These are phyloP conservation scores for Melanotaenia duboulayi DNA, from an alignment of 2,113 vertebrate genomes.

Conservation along the genomic window DNA sequence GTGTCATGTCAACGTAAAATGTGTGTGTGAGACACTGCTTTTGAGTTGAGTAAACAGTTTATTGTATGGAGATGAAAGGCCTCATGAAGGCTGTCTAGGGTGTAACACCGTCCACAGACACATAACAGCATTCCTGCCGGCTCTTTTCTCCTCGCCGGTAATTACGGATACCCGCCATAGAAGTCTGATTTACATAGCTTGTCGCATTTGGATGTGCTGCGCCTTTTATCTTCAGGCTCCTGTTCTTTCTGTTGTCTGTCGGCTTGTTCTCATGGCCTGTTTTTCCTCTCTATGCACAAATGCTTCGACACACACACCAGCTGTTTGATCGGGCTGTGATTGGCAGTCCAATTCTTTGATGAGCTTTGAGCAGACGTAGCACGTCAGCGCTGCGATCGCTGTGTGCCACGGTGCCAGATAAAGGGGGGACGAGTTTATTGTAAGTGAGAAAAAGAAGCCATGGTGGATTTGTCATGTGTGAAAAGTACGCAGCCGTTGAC, in stretches of 20 bases:
- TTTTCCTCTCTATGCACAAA: slow-evolving; percentile 6
- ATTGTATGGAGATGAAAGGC: slow-evolving; percentile 65
- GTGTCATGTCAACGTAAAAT: slow-evolving; percentile 28
- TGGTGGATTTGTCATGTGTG: slow-evolving; percentile 22
- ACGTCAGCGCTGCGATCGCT: slow-evolving; percentile 12
- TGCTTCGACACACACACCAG: slow-evolving; percentile 12
- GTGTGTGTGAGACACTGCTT: slow-evolving; percentile 31
- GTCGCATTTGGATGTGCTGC: slow-evolving; percentile 37
- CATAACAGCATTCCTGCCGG: slow-evolving; percentile 11
- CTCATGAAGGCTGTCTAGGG: slow-evolving; percentile 17
- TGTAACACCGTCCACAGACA: slow-evolving; percentile 30
- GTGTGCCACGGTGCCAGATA: slow-evolving; percentile 11
- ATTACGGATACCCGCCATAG: slow-evolving; percentile 28
- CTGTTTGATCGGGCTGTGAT: slow-evolving; percentile 63
- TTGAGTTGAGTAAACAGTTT: slow-evolving; percentile 64
- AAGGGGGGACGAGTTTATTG: slow-evolving; percentile 22
- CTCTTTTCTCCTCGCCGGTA: slow-evolving; percentile 23
- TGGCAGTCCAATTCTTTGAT: slow-evolving; percentile 52
- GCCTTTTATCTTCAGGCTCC: slow-evolving; percentile 60
- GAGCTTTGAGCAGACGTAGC: slow-evolving; percentile 47
- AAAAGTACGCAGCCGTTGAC: slow-evolving; percentile 1
- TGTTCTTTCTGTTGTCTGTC: slow-evolving; percentile 45
- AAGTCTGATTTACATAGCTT: slow-evolving; percentile 53
- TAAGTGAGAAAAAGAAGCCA: neutral
- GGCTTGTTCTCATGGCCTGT: slow-evolving; percentile 31